Conservation (phyloP, 2,113 vertebrate genomes). For the Actinemys pallida region DNA sequence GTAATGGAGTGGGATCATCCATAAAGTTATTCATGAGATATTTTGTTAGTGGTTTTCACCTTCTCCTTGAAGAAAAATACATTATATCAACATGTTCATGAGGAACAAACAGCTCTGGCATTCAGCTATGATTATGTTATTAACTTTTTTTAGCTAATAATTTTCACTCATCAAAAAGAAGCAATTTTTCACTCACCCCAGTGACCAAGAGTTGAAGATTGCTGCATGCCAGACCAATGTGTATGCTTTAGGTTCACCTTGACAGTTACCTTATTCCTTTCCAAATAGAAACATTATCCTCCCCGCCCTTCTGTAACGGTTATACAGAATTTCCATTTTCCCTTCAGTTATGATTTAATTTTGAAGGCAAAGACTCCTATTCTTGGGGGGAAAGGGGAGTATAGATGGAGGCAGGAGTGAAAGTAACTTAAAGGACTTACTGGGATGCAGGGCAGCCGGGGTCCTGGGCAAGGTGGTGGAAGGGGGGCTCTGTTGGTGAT, state of each 20-base stretch:
- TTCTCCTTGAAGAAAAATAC: conserved; percentile 65
- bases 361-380: conserved; percentile 73
- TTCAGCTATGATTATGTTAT: conserved; percentile 69
- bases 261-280: conserved; percentile 56
- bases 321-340: conserved; percentile 69
- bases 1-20: conserved; percentile 54
- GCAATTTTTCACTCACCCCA: conserved; percentile 61
- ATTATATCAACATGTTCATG: conserved; percentile 51
- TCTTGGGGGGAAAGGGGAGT: conserved; percentile 28
- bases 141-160: conserved; percentile 71
- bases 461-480: no score
- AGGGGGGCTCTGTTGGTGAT: no score
- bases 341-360: conserved; percentile 74
- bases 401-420: not conserved
- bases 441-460: no score
- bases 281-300: conserved; percentile 59
- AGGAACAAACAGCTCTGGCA: conserved; percentile 62
- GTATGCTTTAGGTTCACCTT: conserved; percentile 35
- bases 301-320: not conserved
- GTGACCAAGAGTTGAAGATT: conserved; percentile 43
- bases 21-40: conserved; percentile 53
- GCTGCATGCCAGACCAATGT: not conserved
- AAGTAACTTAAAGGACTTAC: no score
- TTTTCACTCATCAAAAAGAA: conserved; percentile 66
- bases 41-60: conserved; percentile 68